These are phyloP conservation scores for Cheilosia variabilis DNA, from an alignment of 2,888 invertebrate genomes.

Conservation along the genomic window DNA sequence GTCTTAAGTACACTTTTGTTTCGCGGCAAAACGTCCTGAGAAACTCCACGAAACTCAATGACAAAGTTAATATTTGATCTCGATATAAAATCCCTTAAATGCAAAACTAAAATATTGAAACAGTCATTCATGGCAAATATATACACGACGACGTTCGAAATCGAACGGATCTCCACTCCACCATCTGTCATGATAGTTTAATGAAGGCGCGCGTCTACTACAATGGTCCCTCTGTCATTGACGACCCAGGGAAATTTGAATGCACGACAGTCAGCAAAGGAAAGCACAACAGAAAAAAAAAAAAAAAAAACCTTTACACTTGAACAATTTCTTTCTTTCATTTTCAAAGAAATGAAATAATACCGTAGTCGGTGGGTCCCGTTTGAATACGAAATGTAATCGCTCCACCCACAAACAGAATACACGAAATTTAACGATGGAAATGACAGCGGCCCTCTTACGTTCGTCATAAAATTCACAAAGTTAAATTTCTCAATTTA, in stretches of 20 bases:
- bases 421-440: constrained; percentile 34
- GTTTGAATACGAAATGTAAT: constrained; percentile 54
- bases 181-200: constrained; percentile 24
- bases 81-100: constrained; percentile 40
- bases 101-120: constrained; percentile 50
- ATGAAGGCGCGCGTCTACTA: background rate
- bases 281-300: constrained; percentile 16
- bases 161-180: constrained; percentile 44
- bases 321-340: constrained; percentile 52
- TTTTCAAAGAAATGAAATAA: constrained; percentile 25
- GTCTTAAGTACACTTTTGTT: constrained; percentile 54
- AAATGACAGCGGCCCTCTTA: constrained; percentile 51
- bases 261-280: constrained; percentile 22
- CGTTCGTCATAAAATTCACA: constrained; percentile 60
- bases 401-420: background rate
- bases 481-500: constrained; percentile 68
- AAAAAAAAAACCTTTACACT: constrained; percentile 23
- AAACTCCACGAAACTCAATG: constrained; percentile 29
- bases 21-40: background rate
- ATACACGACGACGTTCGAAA: background rate
- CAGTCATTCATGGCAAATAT: constrained; percentile 49
- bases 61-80: constrained; percentile 56
- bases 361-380: constrained; percentile 10
- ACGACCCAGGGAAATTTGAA: constrained; percentile 29
- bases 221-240: constrained; percentile 5